A percentile compares a stretch with the other conserved stretches of the same genome.
These are phyloP conservation scores for Stratiomys singularior DNA, from an alignment of 2,888 invertebrate species.

Conservation along the genomic window DNA sequence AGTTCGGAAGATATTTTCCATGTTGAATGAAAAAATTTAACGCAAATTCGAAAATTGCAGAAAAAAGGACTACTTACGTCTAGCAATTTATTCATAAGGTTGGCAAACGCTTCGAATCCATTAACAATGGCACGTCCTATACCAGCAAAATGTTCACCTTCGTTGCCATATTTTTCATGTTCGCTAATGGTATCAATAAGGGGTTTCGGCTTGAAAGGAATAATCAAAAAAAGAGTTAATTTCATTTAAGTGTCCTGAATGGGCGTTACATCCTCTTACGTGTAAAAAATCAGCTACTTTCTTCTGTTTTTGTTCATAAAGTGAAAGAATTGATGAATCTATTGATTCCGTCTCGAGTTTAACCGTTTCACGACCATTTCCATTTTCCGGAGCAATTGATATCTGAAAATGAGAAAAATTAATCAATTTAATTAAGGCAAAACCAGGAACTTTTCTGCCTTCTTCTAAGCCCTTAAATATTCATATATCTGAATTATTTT, in stretches of 20 bases:
- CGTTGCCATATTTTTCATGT: constrained; percentile 83
- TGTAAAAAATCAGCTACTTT: constrained; percentile 58
- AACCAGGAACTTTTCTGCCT: too few relatives aligned
- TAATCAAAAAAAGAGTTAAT: not conserved
- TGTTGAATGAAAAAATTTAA: too few relatives aligned
- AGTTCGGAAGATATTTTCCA: not conserved
- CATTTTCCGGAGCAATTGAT: not conserved
- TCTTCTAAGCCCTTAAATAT: too few relatives aligned
- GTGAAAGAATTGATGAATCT: constrained; percentile 60
- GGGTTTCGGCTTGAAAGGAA: constrained; percentile 75
- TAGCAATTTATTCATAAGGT: constrained; percentile 71
- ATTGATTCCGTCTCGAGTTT: constrained; percentile 62
- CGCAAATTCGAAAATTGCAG: too few relatives aligned
- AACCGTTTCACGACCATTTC: constrained; percentile 59
- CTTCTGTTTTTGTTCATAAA: constrained; percentile 62
- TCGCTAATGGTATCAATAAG: constrained; percentile 80
- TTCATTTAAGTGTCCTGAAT: too few relatives aligned
- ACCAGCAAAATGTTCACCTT: constrained; percentile 73
- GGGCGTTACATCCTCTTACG: constrained; percentile 54
- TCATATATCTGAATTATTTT: too few relatives aligned
- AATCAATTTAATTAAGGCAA: not conserved
- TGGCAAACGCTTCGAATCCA: constrained; percentile 75
- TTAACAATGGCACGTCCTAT: constrained; percentile 74
- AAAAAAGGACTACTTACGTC: too few relatives aligned
- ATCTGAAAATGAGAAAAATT: constrained; percentile 52